Percentiles rank a stretch among this genome's conserved stretches.
Evolutionary conservation across 2,797 vertebrate species (phyloP).

Genomic region (Dryobates pubescens): DNA sequence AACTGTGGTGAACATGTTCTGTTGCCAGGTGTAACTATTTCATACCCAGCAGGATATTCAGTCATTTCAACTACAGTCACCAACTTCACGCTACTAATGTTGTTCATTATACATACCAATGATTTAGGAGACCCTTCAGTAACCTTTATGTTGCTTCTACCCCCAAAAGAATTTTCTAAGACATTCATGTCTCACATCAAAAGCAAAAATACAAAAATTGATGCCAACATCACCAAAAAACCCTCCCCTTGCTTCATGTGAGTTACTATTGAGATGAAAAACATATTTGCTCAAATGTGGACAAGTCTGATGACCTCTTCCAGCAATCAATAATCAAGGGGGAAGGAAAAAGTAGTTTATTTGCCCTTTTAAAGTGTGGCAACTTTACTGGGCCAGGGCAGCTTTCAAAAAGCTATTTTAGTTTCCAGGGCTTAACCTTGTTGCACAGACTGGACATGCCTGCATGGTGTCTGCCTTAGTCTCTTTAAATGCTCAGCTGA

Average conservation of each 20-base stretch:
- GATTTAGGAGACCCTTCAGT: neutral
- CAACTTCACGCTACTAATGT: neutral
- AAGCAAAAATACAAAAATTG: neutral
- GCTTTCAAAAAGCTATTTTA: neutral
- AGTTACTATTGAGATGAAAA: neutral
- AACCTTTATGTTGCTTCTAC: neutral
- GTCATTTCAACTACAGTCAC: neutral
- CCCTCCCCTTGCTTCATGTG: neutral
- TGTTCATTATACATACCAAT: neutral
- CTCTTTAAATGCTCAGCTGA: slow-evolving; percentile 63
- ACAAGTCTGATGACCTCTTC: slow-evolving; percentile 6
- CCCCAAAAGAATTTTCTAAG: neutral
- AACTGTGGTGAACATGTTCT: accelerated
- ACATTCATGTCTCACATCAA: neutral
- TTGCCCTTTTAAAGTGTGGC: slow-evolving; percentile 6
- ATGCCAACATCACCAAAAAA: neutral
- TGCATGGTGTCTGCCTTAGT: slow-evolving; percentile 24
- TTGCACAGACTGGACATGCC: slow-evolving; percentile 15
- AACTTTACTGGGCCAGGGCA: neutral
- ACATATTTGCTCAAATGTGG: slow-evolving; percentile 2
- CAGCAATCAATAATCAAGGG: neutral
- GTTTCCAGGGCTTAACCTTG: neutral
- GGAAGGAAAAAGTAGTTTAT: neutral
- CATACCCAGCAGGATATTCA: accelerated
- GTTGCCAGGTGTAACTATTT: neutral